Evolutionary conservation across 2,888 invertebrate species (phyloP), one percentile per base, ranked within the genome.

Genomic region (Cataglyphis rosenhaueri): DNA sequence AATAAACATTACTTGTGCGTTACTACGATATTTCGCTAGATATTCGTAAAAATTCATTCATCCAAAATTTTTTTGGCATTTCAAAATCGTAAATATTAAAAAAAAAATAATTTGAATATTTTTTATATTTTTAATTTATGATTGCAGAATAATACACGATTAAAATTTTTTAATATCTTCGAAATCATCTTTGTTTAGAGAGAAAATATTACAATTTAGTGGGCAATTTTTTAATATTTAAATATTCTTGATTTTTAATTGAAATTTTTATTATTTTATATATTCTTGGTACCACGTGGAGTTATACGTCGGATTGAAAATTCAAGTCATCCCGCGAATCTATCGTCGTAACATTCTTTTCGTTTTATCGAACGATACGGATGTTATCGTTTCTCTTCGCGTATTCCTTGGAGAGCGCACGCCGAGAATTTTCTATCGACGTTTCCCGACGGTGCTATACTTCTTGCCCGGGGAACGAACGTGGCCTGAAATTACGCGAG

Each of bases 401-500:
- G 21, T 21, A 65, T 29, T 57, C 21, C 55, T 35, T 4, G 12
- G 75, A 59, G 66, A 59, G 44, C 8, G 9, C 61, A 48, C 44
- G 32, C 12, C 62, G 61, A 52, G 76, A 78, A 70, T 82, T 68
- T 82, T 78, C 68, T 62, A 78, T 41, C 76, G 61, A 52, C 52
- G n/a, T 38, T 52, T 76, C 62, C 55, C 76, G 25, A 25, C 41
- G 57, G 57, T 66, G 66, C 66, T 55, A 41, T 55, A 66, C 62
- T 38, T 78, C 66, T 64, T 32, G 57, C 25, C 25, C 64, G 44
- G 25, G 38, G 62, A 64, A 75, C 74, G 57, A 83, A 52, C 75
- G 68, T 52, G 70, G 68, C 62, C 68, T 71, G 76, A 83, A 87
- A 86, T 85, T 83, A 84, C 85, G 64, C 59, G 84, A 64, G 79